phyloP scores from a whole-genome alignment of 2,113 vertebrate species.

The Eira barbara region DNA sequence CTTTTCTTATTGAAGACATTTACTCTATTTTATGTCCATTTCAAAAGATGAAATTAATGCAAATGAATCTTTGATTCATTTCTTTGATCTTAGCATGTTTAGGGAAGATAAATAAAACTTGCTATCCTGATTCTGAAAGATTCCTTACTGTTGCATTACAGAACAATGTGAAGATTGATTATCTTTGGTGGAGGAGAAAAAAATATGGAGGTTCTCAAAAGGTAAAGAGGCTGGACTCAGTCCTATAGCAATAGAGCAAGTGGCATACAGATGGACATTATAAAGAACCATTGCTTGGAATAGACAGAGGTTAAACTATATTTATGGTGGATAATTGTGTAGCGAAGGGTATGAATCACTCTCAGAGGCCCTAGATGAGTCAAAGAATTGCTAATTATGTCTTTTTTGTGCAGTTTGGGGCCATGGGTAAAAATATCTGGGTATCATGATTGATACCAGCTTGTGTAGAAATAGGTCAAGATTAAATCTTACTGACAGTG shows the following conservation, averaged over 20 bases:
- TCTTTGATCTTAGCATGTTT: constrained; percentile 20
- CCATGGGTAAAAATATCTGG: constrained; percentile 64
- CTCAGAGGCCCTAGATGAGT: constrained; percentile 56
- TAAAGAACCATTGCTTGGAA: constrained; percentile 16
- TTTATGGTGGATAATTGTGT: constrained; percentile 55
- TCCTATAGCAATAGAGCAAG: background rate
- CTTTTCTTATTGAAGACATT: constrained; percentile 14
- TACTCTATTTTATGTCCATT: background rate
- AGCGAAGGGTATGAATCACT: constrained; percentile 53
- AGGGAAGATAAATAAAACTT: constrained; percentile 30
- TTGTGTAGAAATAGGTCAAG: constrained; percentile 65
- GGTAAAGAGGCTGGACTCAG: background rate
- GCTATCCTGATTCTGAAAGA: constrained; percentile 1
- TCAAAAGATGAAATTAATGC: constrained; percentile 29
- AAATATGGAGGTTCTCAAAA: background rate
- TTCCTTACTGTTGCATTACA: background rate
- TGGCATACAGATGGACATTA: background rate
- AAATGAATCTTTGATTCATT: background rate
- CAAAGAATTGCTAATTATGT: constrained; percentile 60
- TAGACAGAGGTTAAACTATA: constrained; percentile 40
- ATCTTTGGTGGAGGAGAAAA: constrained; percentile 20
- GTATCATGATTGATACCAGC: constrained; percentile 44
- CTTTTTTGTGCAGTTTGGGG: constrained; percentile 45
- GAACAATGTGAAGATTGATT: constrained; percentile 26
- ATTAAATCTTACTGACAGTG: constrained; percentile 52